Evolutionary conservation across 2,888 invertebrate species (phyloP).

Genomic region (Choristoneura rosaceana): DNA sequence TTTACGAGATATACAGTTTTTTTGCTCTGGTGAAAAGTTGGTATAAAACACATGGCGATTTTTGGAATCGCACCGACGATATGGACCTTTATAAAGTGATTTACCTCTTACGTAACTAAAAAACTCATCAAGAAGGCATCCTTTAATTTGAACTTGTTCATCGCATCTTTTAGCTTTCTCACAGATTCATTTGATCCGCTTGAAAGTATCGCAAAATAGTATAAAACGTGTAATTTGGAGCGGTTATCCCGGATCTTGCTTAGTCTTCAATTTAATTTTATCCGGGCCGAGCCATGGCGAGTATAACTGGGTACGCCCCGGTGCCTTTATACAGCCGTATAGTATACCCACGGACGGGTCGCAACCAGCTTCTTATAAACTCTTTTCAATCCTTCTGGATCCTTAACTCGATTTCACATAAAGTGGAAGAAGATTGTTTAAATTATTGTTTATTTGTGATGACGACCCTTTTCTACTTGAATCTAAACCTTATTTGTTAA

Average conservation of each 20-base stretch:
- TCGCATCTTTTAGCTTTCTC: conserved; percentile 19
- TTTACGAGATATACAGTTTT: too few relatives aligned
- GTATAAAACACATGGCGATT: too few relatives aligned
- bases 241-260: conserved; percentile 66
- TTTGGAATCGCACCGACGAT: too few relatives aligned
- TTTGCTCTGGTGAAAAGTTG: too few relatives aligned
- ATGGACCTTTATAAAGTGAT: too few relatives aligned
- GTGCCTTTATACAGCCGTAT: not conserved
- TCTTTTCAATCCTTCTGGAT: conserved; percentile 62
- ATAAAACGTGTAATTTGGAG: conserved; percentile 52
- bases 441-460: not conserved
- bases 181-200: conserved; percentile 45
- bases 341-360: conserved; percentile 49
- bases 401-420: conserved; percentile 46
- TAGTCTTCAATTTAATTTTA: conserved; percentile 75
- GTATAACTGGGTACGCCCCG: conserved; percentile 22
- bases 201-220: conserved; percentile 49
- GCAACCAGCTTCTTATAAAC: conserved; percentile 71
- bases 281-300: conserved; percentile 55
- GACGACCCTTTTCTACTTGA: not conserved
- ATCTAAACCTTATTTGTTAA: too few relatives aligned
- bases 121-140: conserved; percentile 20
- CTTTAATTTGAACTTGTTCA: conserved; percentile 6
- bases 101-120: too few relatives aligned
- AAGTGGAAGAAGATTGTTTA: conserved; percentile 48